Conservation (phyloP, 2,797 vertebrate genomes). For the Coregonus suidteri region DNA sequence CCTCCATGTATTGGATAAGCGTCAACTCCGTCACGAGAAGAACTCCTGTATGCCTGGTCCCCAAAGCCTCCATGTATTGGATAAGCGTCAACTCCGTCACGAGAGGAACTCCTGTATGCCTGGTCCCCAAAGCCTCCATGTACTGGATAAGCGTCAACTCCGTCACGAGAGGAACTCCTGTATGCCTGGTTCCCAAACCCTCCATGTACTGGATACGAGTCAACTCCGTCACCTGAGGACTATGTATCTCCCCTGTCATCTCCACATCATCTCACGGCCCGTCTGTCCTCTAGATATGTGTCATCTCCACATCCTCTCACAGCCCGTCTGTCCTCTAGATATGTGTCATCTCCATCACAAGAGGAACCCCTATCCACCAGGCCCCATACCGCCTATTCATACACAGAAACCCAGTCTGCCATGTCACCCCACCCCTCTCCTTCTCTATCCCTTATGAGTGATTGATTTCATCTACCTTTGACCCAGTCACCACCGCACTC, state of each 20-base stretch:
- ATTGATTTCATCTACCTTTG: neutral
- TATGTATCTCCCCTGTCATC: slow-evolving; percentile 13
- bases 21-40: too few species aligned
- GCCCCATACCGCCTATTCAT: neutral
- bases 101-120: too few species aligned
- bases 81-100: too few species aligned
- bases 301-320: neutral
- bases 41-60: too few species aligned
- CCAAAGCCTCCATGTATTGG: too few species aligned
- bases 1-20: too few species aligned
- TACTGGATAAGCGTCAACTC: too few species aligned
- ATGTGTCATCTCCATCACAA: neutral
- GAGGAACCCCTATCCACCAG: neutral
- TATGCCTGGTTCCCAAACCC: too few species aligned
- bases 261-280: slow-evolving; percentile 12
- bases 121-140: too few species aligned
- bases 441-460: neutral
- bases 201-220: too few species aligned
- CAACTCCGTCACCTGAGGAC: slow-evolving; percentile 14
- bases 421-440: neutral
- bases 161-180: too few species aligned
- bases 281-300: neutral
- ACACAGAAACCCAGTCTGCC: neutral
- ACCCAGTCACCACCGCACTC: neutral
- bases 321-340: neutral